A percentile compares a stretch with the other conserved stretches of the same genome.
phyloP scores from a whole-genome alignment of 2,888 invertebrate species.

The Anarsia innoxiella region DNA sequence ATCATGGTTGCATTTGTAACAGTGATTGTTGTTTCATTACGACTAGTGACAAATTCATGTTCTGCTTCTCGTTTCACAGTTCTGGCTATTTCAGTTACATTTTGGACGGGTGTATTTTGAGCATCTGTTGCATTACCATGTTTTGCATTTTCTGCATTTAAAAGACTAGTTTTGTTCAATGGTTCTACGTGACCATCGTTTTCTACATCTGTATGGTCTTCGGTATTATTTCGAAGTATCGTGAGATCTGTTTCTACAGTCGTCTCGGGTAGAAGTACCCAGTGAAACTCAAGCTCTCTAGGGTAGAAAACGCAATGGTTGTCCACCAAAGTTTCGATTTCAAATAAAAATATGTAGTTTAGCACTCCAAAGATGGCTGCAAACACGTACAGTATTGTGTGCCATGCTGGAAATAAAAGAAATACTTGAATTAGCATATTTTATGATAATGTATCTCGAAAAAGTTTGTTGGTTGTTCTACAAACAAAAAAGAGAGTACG shows the following conservation, averaged over 20 bases:
- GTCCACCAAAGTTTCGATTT: slow-evolving; percentile 48
- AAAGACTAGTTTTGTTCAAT: slow-evolving; percentile 3
- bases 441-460: too few relatives aligned
- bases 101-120: slow-evolving; percentile 26
- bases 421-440: too few relatives aligned
- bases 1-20: slow-evolving; percentile 27
- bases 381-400: slow-evolving; percentile 44
- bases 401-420: slow-evolving; percentile 48
- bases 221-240: too few relatives aligned
- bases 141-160: background rate
- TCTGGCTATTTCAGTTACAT: slow-evolving; percentile 19
- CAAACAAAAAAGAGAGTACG: too few relatives aligned
- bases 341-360: slow-evolving; percentile 56
- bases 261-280: slow-evolving; percentile 30
- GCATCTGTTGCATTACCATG: slow-evolving; percentile 17
- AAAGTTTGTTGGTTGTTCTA: too few relatives aligned
- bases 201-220: too few relatives aligned
- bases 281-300: slow-evolving; percentile 41
- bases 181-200: too few relatives aligned
- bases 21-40: slow-evolving; percentile 17
- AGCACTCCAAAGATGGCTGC: slow-evolving; percentile 53
- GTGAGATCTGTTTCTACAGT: too few relatives aligned
- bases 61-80: slow-evolving; percentile 28
- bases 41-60: slow-evolving; percentile 16
- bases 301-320: slow-evolving; percentile 52